phyloP scores from a whole-genome alignment of 2,113 vertebrate genomes.

The Sminthopsis crassicaudata region DNA sequence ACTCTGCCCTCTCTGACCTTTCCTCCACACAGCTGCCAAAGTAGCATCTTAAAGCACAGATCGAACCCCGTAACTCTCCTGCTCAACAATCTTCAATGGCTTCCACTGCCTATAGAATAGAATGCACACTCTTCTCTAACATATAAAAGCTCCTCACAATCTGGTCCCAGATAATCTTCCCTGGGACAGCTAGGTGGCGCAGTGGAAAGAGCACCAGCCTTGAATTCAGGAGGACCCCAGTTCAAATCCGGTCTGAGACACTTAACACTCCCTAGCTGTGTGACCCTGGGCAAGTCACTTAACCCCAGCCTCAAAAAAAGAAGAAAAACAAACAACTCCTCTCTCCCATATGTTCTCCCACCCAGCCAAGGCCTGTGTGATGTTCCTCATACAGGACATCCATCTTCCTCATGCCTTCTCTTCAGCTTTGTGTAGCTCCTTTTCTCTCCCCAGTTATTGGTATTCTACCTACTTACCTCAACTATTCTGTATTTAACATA shows the following conservation, averaged over 20 bases:
- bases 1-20: not conserved
- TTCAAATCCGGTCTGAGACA: too few species aligned
- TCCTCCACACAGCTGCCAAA: not conserved
- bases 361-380: too few species aligned
- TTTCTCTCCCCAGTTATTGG: not conserved
- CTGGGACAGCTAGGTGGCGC: too few species aligned
- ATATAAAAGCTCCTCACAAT: not conserved
- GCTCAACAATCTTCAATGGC: not conserved
- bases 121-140: not conserved
- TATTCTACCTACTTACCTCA: not conserved
- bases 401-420: not conserved
- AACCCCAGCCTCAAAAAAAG: too few species aligned
- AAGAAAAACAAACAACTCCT: too few species aligned
- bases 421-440: not conserved
- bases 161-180: not conserved
- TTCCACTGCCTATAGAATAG: not conserved
- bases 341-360: too few species aligned
- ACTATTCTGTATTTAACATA: not conserved
- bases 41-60: not conserved
- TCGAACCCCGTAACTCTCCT: not conserved
- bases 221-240: too few species aligned
- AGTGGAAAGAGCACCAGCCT: too few species aligned
- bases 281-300: too few species aligned
- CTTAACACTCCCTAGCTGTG: too few species aligned
- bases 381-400: not conserved